These are phyloP conservation scores for Lasioglossum marginatum DNA, from an alignment of 2,888 invertebrate genomes.

Conservation along the genomic window DNA sequence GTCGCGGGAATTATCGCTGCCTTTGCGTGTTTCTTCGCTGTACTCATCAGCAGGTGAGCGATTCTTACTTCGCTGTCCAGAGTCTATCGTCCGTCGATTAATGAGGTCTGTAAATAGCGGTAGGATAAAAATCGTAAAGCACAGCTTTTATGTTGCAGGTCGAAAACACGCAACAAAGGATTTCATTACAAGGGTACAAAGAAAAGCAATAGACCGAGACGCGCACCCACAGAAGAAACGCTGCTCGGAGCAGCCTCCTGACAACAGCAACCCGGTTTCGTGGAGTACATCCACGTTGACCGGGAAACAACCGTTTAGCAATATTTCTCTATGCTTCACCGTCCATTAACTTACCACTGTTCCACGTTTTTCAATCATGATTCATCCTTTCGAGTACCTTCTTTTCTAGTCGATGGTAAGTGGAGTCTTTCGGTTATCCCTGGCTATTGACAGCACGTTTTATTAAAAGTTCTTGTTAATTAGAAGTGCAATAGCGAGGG, in stretches of 20 bases:
- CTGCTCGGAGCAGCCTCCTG: conserved; percentile 91
- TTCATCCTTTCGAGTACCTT: background rate
- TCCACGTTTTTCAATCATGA: conserved; percentile 31
- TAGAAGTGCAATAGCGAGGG: conserved; percentile 21
- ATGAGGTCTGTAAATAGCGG: background rate
- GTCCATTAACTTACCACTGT: conserved; percentile 76
- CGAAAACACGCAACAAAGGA: conserved; percentile 86
- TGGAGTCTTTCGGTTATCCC: conserved; percentile 1
- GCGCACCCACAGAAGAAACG: conserved; percentile 89
- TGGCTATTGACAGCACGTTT: background rate
- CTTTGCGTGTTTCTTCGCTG: conserved; percentile 84
- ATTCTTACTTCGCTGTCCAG: background rate
- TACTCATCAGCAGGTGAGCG: conserved; percentile 84
- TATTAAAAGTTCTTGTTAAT: conserved; percentile 4
- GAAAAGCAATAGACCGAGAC: conserved; percentile 81
- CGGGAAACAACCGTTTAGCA: conserved; percentile 93
- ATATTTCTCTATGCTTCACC: conserved; percentile 79
- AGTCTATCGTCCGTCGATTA: too few species aligned
- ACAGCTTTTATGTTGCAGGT: conserved; percentile 82
- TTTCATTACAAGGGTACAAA: conserved; percentile 85
- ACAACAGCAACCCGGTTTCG: conserved; percentile 93
- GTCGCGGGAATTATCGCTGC: conserved; percentile 84
- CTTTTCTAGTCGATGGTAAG: conserved; percentile 3
- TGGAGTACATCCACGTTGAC: conserved; percentile 97
- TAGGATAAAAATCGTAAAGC: background rate